phyloP scores from a whole-genome alignment of 2,888 invertebrate species.

The Eupeodes luniger region DNA sequence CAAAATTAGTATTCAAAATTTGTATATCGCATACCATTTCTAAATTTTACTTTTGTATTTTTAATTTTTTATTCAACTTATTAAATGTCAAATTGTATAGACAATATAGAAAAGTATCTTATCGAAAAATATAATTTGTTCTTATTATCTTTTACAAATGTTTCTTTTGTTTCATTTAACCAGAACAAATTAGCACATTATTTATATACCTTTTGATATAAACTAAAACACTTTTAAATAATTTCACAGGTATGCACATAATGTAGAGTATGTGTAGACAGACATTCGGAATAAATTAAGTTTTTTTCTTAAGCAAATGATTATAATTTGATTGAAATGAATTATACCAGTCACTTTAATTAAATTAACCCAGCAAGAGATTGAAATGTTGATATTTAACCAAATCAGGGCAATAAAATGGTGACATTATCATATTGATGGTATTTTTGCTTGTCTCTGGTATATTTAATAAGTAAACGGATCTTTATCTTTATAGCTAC shows the following conservation, averaged over 20 bases:
- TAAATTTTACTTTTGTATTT: background rate
- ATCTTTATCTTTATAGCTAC: too few species aligned
- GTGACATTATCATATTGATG: background rate
- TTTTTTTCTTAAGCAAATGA: background rate
- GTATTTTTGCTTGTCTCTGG: background rate
- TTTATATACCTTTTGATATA: background rate
- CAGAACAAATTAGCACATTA: conserved; percentile 1
- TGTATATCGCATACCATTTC: too few species aligned
- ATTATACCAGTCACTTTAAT: conserved; percentile 3
- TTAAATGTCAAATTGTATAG: background rate
- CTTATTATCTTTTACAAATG: background rate
- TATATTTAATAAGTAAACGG: too few species aligned
- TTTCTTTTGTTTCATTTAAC: background rate
- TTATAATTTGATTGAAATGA: conserved; percentile 11
- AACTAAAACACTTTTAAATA: background rate
- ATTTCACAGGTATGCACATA: background rate
- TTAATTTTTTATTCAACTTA: background rate
- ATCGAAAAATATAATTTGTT: background rate
- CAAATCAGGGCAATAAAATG: background rate
- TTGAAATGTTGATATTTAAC: background rate
- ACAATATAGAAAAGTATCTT: background rate
- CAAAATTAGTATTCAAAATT: conserved; percentile 6
- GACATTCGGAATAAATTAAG: conserved; percentile 2
- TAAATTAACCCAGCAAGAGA: conserved; percentile 4
- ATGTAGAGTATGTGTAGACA: background rate